Evolutionary conservation across 2,888 invertebrate genomes (phyloP), one percentile per base, ranked within the genome.

Genomic region (Mesochorus sp.): DNA sequence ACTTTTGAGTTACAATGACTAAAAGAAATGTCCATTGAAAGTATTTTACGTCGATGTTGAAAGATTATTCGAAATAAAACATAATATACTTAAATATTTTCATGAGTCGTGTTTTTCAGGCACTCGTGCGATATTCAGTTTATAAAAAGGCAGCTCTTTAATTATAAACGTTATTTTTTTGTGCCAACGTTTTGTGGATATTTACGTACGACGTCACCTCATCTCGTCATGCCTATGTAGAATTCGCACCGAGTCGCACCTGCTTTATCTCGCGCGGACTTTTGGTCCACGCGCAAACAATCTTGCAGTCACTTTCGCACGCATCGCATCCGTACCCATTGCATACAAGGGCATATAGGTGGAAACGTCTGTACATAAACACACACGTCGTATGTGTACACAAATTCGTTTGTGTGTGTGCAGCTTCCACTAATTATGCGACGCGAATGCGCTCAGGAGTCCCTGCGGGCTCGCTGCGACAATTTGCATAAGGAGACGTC

Each of bases 401-500:
- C 12, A 1, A 42, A 24, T 59, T 31, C 39, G 19, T 34, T 26
- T 53, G 21, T 53, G 19, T 34, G 28, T 53, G 21, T 42, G 31
- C 24, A 28, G 44, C 42, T 67, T 67, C 24, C 62, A 77, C 72
- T 77, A 77, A 77, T 67, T 77, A 77, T 72, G 72, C 51, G n/a
- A n/a, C 61, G 39, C 14, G 49, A 72, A 61, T 61, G 28, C 37
- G 67, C 67, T 66, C 61, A 67, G 53, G 76, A 67, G 61, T 53
- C 37, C 39, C 67, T 37, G 53, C 44, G 26, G 42, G 44, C 44
- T 71, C 34, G 31, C 51, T 24, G 19, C 47, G 39, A 67, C 72
- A 77, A 67, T 77, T 72, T 77, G 61, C 72, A 77, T 67, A 75
- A 75, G 68, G 72, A 44, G 57, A 72, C 72, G 77, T 67, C 72